Conservation (phyloP, 2,888 invertebrate genomes). For the Corbicula japonica region DNA sequence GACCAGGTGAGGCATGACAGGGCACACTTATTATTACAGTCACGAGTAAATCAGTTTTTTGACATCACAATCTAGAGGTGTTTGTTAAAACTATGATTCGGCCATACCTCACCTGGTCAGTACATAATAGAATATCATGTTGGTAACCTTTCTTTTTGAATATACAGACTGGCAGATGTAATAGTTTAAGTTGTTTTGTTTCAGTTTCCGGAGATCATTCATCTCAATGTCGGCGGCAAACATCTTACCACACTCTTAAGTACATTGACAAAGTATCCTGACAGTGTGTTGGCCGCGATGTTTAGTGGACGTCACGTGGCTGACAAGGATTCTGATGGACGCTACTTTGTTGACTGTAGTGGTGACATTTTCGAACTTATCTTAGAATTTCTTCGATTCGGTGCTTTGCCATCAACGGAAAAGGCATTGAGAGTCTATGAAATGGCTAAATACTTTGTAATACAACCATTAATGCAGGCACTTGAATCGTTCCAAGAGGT, state of each 20-base stretch:
- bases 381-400: slow-evolving; percentile 71
- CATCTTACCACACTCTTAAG: slow-evolving; percentile 66
- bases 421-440: background rate
- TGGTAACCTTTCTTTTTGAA: too few species aligned
- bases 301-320: slow-evolving; percentile 70
- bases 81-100: too few species aligned
- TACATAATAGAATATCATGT: too few species aligned
- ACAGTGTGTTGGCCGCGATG: slow-evolving; percentile 74
- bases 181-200: too few species aligned
- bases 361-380: slow-evolving; percentile 69
- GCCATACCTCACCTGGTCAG: too few species aligned
- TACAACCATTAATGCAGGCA: background rate
- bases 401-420: slow-evolving; percentile 67
- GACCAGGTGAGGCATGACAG: too few species aligned
- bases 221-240: slow-evolving; percentile 68
- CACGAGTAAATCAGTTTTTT: too few species aligned
- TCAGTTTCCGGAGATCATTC: slow-evolving; percentile 17
- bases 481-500: background rate
- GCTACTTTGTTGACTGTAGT: slow-evolving; percentile 73
- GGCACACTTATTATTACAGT: too few species aligned
- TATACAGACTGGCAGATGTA: too few species aligned
- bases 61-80: too few species aligned
- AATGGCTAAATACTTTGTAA: background rate
- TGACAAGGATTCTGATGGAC: slow-evolving; percentile 65
- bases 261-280: slow-evolving; percentile 67